Evolutionary conservation across 2,797 vertebrate genomes (phyloP).

Genomic region (Gallinago solitaria): DNA sequence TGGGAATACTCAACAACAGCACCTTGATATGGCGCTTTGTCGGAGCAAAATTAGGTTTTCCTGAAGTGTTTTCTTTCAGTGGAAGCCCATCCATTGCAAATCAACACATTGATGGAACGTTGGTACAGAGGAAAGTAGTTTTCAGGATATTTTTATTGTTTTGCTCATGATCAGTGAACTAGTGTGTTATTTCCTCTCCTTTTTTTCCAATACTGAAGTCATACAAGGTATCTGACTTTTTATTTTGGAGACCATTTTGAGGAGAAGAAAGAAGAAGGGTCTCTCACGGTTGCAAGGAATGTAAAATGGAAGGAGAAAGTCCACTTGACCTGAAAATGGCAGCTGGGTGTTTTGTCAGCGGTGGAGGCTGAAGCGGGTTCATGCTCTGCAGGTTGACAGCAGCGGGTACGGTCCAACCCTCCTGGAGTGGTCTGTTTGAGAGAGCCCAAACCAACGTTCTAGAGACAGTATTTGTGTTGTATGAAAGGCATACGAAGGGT

Average conservation of each 20-base stretch:
- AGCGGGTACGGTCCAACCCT: fast-evolving
- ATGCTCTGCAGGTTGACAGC: background rate
- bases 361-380: background rate
- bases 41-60: background rate
- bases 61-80: background rate
- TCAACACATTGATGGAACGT: background rate
- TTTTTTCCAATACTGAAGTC: fast-evolving
- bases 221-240: fast-evolving
- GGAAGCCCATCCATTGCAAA: background rate
- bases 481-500: background rate
- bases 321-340: fast-evolving
- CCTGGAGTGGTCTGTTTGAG: fast-evolving
- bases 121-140: background rate
- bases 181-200: fast-evolving
- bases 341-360: fast-evolving
- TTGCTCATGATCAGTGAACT: background rate
- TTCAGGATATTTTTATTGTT: background rate
- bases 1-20: background rate
- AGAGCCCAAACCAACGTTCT: background rate
- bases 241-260: background rate
- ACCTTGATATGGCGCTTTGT: background rate
- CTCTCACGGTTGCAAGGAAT: background rate
- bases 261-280: background rate
- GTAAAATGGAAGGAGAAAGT: background rate
- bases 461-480: background rate